Percentiles rank a stretch among this genome's conserved stretches.
Conservation (phyloP, 2,888 invertebrate species). For the Thymelicus sylvestris region DNA sequence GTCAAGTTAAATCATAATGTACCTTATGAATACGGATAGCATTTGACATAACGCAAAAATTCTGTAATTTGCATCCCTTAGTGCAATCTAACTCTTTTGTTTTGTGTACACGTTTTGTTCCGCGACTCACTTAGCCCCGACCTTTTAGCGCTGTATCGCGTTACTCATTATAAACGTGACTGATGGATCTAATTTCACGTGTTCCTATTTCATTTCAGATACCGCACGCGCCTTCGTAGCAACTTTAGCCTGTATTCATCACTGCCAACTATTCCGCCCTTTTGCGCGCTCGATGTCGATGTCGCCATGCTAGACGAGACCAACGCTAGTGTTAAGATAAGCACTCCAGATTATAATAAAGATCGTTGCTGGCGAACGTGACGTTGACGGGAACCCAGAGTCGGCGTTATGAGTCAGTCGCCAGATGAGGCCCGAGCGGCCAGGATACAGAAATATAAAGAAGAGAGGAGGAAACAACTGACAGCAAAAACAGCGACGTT, state of each 20-base stretch:
- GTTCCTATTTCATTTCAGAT: conserved; percentile 65
- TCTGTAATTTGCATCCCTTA: too few species aligned
- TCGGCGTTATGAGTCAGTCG: conserved; percentile 69
- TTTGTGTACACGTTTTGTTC: conserved; percentile 49
- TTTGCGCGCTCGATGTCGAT: conserved; percentile 73
- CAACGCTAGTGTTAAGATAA: conserved; percentile 57
- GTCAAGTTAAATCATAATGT: too few species aligned
- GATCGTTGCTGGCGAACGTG: conserved; percentile 66
- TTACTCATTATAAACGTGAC: conserved; percentile 48
- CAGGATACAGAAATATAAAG: conserved; percentile 89
- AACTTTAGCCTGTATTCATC: conserved; percentile 70
- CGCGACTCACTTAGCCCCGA: conserved; percentile 52
- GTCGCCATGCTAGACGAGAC: conserved; percentile 77
- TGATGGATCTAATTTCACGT: conserved; percentile 48
- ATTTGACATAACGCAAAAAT: too few species aligned
- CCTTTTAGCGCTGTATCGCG: conserved; percentile 47
- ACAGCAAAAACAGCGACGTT: conserved; percentile 85
- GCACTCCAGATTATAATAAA: conserved; percentile 55
- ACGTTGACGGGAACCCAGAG: conserved; percentile 57
- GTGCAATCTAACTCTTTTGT: too few species aligned
- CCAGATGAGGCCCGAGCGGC: conserved; percentile 84
- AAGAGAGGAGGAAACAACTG: conserved; percentile 88
- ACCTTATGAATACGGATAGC: too few species aligned
- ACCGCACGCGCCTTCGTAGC: conserved; percentile 54
- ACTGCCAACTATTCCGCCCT: conserved; percentile 82